A percentile compares a stretch with the other conserved stretches of the same genome.
Evolutionary conservation across 1,140 invertebrate genomes (phyloP).

Genomic region (Hyles euphorbiae): DNA sequence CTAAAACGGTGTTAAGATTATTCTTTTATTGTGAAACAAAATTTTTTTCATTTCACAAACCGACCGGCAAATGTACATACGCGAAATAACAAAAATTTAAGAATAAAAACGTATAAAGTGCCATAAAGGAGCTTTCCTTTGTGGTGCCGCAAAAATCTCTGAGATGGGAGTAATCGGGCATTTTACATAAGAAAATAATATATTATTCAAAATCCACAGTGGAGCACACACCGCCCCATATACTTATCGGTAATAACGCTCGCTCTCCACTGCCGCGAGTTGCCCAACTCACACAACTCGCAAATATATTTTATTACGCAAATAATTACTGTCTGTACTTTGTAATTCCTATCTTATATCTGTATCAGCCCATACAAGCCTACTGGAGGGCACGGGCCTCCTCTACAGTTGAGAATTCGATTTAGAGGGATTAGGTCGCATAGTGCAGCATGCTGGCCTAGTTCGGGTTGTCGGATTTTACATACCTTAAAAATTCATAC

Average conservation of each 20-base stretch:
- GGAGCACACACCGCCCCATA: constrained; percentile 56
- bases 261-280: constrained; percentile 29
- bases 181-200: constrained; percentile 74
- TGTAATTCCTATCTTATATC: no score
- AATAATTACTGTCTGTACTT: no score
- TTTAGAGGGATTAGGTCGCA: no score
- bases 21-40: constrained; percentile 11
- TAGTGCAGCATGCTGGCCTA: no score
- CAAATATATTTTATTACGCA: constrained; percentile 9
- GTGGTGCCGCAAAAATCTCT: constrained; percentile 59
- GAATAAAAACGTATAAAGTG: constrained; percentile 65
- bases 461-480: no score
- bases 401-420: no score
- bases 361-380: no score
- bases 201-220: constrained; percentile 71
- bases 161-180: constrained; percentile 65
- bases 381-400: no score
- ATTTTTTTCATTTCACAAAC: constrained; percentile 31
- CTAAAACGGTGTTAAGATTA: no score
- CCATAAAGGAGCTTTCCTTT: constrained; percentile 64
- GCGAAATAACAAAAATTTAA: constrained; percentile 55
- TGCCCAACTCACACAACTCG: constrained; percentile 17
- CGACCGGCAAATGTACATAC: constrained; percentile 15
- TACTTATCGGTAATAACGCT: constrained; percentile 69
- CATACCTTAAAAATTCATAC: no score